phyloP scores from a whole-genome alignment of 1,140 invertebrate genomes.

The Arctopsyche grandis region DNA sequence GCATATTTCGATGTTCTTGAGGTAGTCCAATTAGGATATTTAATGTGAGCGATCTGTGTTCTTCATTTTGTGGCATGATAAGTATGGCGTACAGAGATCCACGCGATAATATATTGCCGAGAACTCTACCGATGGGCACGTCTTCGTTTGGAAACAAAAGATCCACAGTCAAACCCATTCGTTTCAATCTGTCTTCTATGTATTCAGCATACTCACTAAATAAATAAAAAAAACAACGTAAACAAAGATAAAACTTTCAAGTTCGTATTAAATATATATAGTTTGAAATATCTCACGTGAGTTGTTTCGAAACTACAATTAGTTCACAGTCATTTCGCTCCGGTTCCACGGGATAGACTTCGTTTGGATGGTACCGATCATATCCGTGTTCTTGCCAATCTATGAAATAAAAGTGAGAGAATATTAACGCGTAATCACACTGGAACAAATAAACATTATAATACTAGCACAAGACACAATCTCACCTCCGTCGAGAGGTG shows the following conservation, averaged over 20 bases:
- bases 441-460: not conserved
- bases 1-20: constrained; percentile 96
- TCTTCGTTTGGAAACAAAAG: constrained; percentile 90
- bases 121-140: constrained; percentile 78
- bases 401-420: constrained; percentile 47
- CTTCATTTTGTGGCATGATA: constrained; percentile 85
- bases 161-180: constrained; percentile 83
- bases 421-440: no score
- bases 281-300: constrained; percentile 73
- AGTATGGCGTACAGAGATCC: constrained; percentile 91
- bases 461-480: not conserved
- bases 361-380: constrained; percentile 45
- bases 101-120: constrained; percentile 87
- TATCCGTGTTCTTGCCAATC: constrained; percentile 33
- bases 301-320: constrained; percentile 80
- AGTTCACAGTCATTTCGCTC: constrained; percentile 89
- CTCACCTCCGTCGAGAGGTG: constrained; percentile 19
- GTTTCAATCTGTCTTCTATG: constrained; percentile 85
- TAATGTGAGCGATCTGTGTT: constrained; percentile 86
- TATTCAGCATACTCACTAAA: constrained; percentile 88
- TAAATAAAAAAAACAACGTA: constrained; percentile 38
- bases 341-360: constrained; percentile 61
- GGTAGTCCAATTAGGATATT: constrained; percentile 91
- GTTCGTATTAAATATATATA: no score
- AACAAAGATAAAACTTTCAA: constrained; percentile 3